Conservation (phyloP, 1,140 invertebrate genomes). For the Scylla paramamosain region DNA sequence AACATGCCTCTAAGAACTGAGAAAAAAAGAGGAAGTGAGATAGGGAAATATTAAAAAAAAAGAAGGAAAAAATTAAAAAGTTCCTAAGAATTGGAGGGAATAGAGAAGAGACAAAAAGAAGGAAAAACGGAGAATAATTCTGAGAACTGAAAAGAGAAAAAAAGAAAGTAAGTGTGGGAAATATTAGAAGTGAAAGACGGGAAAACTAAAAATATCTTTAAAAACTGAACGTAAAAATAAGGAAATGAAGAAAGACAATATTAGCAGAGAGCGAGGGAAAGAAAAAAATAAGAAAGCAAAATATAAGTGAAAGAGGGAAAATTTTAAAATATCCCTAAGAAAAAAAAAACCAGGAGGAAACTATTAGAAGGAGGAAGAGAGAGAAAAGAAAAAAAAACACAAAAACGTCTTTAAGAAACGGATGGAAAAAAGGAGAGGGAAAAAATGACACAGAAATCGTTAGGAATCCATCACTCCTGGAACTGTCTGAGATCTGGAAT, state of each 20-base stretch:
- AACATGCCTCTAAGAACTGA: neutral
- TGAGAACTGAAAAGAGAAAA: neutral
- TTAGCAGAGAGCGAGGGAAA: neutral
- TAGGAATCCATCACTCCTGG: neutral
- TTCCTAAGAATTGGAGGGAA: neutral
- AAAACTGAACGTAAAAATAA: too few species aligned
- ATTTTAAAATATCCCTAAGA: neutral
- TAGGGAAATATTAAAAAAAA: neutral
- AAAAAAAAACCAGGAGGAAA: too few species aligned
- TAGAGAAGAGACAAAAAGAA: neutral
- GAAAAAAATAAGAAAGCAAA: neutral
- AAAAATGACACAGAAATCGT: neutral
- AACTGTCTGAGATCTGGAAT: neutral
- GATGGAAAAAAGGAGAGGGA: neutral
- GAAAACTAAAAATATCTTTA: neutral
- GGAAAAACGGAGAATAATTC: neutral
- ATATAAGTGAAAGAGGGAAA: neutral
- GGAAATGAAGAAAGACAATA: neutral
- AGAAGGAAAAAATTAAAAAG: neutral
- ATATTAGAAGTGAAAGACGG: neutral
- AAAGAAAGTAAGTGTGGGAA: neutral
- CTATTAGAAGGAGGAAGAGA: neutral
- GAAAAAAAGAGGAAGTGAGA: neutral
- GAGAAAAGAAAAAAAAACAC: neutral
- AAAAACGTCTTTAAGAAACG: neutral